These are phyloP conservation scores for Elanus axillaris DNA, from an alignment of 2,113 vertebrate genomes.

Conservation along the genomic window DNA sequence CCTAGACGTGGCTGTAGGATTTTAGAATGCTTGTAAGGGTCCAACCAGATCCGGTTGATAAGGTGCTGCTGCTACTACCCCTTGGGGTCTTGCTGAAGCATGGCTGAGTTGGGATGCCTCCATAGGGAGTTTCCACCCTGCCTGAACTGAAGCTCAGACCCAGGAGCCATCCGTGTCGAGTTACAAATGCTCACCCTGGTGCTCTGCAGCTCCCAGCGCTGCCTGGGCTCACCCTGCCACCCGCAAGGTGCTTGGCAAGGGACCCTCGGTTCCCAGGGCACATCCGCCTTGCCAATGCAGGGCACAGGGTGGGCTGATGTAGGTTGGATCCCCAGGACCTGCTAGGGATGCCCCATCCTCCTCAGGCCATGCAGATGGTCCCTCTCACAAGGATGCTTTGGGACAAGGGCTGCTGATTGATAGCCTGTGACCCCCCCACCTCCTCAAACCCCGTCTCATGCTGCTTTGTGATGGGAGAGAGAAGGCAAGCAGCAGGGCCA, in stretches of 20 bases:
- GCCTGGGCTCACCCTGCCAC: not conserved
- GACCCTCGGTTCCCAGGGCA: not conserved
- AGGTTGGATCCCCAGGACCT: not conserved
- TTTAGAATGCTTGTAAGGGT: not conserved
- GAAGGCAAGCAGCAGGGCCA: not conserved
- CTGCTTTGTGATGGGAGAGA: not conserved
- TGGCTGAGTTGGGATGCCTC: not conserved
- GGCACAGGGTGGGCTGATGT: not conserved
- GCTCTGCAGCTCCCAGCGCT: not conserved
- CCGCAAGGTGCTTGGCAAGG: not conserved
- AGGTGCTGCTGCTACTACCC: not conserved
- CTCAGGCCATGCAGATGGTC: not conserved
- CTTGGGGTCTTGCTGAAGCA: not conserved
- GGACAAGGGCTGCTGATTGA: not conserved
- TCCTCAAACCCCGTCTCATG: not conserved
- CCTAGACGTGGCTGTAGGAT: not conserved
- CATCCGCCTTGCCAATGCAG: fast-evolving
- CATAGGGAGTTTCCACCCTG: not conserved
- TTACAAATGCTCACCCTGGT: not conserved
- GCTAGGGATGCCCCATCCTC: not conserved
- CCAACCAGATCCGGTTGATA: not conserved
- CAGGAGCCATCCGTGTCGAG: not conserved
- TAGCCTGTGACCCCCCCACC: not conserved
- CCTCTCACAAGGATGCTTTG: not conserved
- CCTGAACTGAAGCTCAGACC: not conserved